phyloP scores from a whole-genome alignment of 2,113 vertebrate genomes.

The Catagonus wagneri region DNA sequence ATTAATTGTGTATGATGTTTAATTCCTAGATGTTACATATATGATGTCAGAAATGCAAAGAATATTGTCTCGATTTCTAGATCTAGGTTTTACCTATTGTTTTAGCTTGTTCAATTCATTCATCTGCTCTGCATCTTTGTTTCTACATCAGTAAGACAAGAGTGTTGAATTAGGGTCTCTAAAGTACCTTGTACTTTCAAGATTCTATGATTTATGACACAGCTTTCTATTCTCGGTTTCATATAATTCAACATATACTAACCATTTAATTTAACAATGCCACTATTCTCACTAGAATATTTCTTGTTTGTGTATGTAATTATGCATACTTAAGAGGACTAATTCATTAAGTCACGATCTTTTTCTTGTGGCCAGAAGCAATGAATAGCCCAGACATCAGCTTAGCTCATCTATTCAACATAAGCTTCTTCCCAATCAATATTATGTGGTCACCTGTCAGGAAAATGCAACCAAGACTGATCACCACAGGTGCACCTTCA shows the following conservation, averaged over 20 bases:
- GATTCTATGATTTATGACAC: not conserved
- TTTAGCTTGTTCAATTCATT: not conserved
- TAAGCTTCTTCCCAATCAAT: slow-evolving; percentile 55
- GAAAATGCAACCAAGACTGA: slow-evolving; percentile 69
- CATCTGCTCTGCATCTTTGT: not conserved
- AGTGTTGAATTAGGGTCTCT: not conserved
- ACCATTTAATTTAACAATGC: slow-evolving; percentile 49
- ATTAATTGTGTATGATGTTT: accelerated
- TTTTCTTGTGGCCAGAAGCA: not conserved
- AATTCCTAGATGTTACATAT: not conserved
- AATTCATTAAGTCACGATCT: not conserved
- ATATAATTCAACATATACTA: not conserved
- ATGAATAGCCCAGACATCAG: slow-evolving; percentile 1
- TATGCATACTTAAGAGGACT: not conserved
- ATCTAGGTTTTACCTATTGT: not conserved
- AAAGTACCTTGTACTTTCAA: not conserved
- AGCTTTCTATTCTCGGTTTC: not conserved
- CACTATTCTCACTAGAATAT: not conserved
- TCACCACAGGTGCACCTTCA: slow-evolving; percentile 44
- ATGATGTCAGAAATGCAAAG: not conserved
- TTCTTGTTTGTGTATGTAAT: slow-evolving; percentile 40
- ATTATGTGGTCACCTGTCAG: slow-evolving; percentile 68
- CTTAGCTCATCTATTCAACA: slow-evolving; percentile 42
- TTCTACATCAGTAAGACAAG: not conserved
- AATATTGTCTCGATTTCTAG: not conserved